Evolutionary conservation across 2,113 vertebrate genomes (phyloP).

Genomic region (Hypomesus transpacificus): DNA sequence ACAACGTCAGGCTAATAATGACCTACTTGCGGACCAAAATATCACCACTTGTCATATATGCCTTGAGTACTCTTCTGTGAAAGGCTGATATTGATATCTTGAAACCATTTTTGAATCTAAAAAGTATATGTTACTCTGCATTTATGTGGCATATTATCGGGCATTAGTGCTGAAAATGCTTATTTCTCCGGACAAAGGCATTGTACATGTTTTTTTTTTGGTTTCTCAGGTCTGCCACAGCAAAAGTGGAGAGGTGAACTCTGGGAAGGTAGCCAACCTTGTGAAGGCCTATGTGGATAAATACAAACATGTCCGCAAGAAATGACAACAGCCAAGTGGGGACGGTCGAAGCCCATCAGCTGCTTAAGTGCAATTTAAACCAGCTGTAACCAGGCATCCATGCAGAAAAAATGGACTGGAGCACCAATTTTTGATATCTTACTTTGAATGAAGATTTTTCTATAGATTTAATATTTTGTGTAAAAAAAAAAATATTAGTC

Average conservation of each 20-base stretch:
- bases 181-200: no score
- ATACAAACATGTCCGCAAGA: slow-evolving; percentile 92
- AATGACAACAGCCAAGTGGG: slow-evolving; percentile 62
- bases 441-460: slow-evolving; percentile 76
- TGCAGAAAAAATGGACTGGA: slow-evolving; percentile 71
- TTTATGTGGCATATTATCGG: no score
- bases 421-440: slow-evolving; percentile 80
- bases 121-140: no score
- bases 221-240: slow-evolving; percentile 88
- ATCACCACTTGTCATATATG: no score
- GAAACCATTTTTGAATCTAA: no score
- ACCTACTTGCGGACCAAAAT: no score
- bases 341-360: slow-evolving; percentile 48
- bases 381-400: slow-evolving; percentile 71
- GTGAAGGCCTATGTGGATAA: slow-evolving; percentile 98
- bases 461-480: slow-evolving; percentile 78
- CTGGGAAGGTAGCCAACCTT: slow-evolving; percentile 93
- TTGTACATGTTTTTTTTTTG: slow-evolving; percentile 5
- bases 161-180: no score
- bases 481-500: slow-evolving; percentile 67
- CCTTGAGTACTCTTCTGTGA: no score
- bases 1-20: no score
- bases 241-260: slow-evolving; percentile 97
- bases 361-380: slow-evolving; percentile 93
- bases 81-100: no score